These are phyloP conservation scores for Lasiurus borealis DNA, from an alignment of 2,113 vertebrate genomes.

Conservation along the genomic window DNA sequence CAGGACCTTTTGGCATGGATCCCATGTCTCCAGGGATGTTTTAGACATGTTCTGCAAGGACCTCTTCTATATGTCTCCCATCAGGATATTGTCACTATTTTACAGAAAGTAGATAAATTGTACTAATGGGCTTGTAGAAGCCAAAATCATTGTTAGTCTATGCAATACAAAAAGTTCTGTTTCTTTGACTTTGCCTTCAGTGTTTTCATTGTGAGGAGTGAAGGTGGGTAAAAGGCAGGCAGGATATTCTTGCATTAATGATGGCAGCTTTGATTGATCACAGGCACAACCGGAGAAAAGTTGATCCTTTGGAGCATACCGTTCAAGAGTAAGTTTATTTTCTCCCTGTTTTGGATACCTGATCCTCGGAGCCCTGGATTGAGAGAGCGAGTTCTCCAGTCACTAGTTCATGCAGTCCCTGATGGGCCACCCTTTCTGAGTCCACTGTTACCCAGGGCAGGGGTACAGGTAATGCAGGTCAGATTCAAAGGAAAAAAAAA, in stretches of 20 bases:
- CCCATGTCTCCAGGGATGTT: background rate
- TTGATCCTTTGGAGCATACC: background rate
- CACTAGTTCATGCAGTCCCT: accelerated
- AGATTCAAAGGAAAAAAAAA: background rate
- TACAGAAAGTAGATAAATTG: background rate
- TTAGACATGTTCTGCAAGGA: background rate
- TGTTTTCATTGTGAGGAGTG: background rate
- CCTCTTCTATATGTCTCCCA: background rate
- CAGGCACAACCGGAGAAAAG: background rate
- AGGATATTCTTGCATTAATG: accelerated
- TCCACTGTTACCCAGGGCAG: no score
- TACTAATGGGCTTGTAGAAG: background rate
- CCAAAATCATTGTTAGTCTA: background rate
- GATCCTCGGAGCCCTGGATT: background rate
- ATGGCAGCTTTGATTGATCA: background rate
- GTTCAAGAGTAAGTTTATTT: background rate
- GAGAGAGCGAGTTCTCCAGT: background rate
- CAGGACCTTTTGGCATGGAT: background rate
- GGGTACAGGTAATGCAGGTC: background rate
- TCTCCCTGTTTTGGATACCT: background rate
- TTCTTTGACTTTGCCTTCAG: background rate
- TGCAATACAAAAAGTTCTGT: background rate
- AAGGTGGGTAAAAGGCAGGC: background rate
- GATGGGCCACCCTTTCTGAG: no score
- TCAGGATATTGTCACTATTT: background rate